These are phyloP conservation scores for Palythoa grandis DNA, from an alignment of 92 coral and sea anemone genomes.

Conservation along the genomic window DNA sequence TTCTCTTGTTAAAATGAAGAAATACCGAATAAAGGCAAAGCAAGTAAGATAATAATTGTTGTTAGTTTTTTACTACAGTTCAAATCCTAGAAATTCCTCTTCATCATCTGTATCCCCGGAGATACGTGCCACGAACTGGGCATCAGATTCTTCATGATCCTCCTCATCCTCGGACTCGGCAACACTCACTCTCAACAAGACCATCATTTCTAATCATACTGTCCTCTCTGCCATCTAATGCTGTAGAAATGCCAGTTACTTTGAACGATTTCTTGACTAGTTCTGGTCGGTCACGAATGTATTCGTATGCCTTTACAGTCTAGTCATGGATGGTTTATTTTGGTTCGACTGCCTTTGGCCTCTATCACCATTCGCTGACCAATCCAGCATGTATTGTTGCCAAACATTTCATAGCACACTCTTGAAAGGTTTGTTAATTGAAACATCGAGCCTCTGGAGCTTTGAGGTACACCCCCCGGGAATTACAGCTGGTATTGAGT, in stretches of 20 bases:
- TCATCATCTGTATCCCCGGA: constrained; percentile 30
- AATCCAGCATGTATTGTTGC: constrained; percentile 35
- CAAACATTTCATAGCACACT: constrained; percentile 7
- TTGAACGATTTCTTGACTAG: constrained; percentile 26
- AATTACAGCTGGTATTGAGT: constrained; percentile 24
- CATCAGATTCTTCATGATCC: constrained; percentile 14
- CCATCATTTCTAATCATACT: constrained; percentile 7
- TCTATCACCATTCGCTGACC: constrained; percentile 33
- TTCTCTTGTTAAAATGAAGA: constrained; percentile 15
- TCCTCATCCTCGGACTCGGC: constrained; percentile 4
- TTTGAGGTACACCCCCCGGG: constrained; percentile 27
- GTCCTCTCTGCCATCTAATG: constrained; percentile 17
- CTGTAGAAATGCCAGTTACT: constrained; percentile 20
- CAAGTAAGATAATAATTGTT: background rate
- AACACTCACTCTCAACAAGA: constrained; percentile 22
- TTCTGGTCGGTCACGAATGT: constrained; percentile 19
- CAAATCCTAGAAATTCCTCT: background rate
- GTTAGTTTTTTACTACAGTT: background rate
- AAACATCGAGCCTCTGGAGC: constrained; percentile 28
- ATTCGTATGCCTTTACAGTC: constrained; percentile 20
- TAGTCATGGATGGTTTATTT: constrained; percentile 36
- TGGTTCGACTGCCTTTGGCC: constrained; percentile 28
- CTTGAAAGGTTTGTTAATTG: constrained; percentile 21
- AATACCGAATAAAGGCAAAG: constrained; percentile 13
- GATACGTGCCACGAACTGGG: constrained; percentile 2